Evolutionary conservation across 2,888 invertebrate genomes (phyloP), one percentile per base, ranked within the genome.

Genomic region (Euproctis similis): DNA sequence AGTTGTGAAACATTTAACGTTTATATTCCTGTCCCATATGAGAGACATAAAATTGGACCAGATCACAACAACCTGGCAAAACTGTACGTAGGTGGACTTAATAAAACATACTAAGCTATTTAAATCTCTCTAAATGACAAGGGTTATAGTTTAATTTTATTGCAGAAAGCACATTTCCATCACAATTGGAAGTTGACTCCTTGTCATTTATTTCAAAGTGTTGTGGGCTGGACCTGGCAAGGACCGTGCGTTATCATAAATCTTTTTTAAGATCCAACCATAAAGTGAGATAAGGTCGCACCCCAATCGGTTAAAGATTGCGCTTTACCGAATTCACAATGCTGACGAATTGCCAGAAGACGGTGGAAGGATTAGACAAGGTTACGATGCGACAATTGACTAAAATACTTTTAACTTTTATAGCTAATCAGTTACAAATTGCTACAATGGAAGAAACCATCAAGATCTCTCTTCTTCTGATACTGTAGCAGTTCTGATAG

Each of bases 191-290:
- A 70, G 76, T n/a, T 72, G 71, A 82, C 84, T 82, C 55, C 82
- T 82, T 81, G 82, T 82, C 82, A 81, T 81, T 82, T 81, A 81
- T 82, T 80, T 81, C 76, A 75, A 81, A 78, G 71, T 78, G 77
- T 80, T 71, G 78, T 71, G 75, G 66, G 69, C 58, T 59, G 61
- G 63, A 62, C 63, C 68, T 65, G 71, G n/a, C n/a, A n/a, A n/a
- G n/a, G n/a, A 53, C 60, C 78, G 80, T 84, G 82, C 67, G 81
- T 84, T 82, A 84, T 84, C 84, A 80, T 82, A 84, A 84, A 84
- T 84, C 84, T 84, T 77, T 69, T 77, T 82, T 81, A 80, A 84
- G 82, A 81, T 82, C 76, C 68, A 52, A 66, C 75, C 78, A 81
- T 82, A 82, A 84, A 82, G 59, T 56, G 57, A 80, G 84, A 82